A percentile compares a stretch with the other conserved stretches of the same genome.
These are phyloP conservation scores for Dendrocopos noguchii DNA, from an alignment of 2,113 vertebrate species.

Conservation along the genomic window DNA sequence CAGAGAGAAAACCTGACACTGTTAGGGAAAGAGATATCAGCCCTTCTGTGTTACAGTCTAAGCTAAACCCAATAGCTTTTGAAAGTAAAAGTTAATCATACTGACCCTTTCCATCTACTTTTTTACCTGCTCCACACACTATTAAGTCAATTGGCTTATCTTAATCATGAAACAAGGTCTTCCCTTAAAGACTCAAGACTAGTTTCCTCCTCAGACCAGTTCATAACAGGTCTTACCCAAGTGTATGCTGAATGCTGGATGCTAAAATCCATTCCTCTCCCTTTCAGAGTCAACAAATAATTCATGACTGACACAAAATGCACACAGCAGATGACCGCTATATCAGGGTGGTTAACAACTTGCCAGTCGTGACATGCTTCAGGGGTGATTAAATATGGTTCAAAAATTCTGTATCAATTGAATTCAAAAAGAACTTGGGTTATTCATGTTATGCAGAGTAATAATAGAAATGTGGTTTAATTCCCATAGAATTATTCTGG, in stretches of 20 bases:
- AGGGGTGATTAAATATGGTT: neutral
- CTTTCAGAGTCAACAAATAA: neutral
- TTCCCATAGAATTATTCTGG: too few species aligned
- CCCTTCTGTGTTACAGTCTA: neutral
- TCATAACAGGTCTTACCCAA: neutral
- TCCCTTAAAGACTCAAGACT: neutral
- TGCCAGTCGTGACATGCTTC: neutral
- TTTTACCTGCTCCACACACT: neutral
- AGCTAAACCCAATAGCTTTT: neutral
- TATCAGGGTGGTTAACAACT: neutral
- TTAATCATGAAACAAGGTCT: neutral
- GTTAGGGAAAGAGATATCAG: fast-evolving
- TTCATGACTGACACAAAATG: neutral
- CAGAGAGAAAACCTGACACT: neutral
- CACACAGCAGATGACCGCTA: fast-evolving
- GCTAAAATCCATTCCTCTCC: neutral
- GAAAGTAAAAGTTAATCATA: neutral
- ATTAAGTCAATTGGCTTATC: neutral
- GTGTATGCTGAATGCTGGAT: neutral
- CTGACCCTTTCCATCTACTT: neutral
- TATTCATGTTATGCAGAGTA: neutral
- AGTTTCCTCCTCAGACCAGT: neutral
- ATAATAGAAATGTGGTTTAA: neutral
- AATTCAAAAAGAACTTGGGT: neutral
- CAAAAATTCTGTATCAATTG: neutral